Evolutionary conservation across 2,113 vertebrate genomes (phyloP), one percentile per base, ranked within the genome.

Genomic region (Scomber japonicus): DNA sequence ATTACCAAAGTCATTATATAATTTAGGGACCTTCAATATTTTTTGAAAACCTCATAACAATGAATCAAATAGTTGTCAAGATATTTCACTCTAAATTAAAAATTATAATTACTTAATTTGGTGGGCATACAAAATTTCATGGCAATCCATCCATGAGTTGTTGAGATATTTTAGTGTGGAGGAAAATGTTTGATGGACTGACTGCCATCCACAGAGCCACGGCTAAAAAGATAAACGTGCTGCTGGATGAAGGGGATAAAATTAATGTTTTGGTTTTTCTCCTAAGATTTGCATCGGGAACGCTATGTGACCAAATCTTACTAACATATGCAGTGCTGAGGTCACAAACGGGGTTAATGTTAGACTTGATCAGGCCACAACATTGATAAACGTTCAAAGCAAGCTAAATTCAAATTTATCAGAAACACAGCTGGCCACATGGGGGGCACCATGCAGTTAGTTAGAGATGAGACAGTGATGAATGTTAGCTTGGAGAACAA

Each of bases 361-460:
- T 66, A n/a, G 21, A 74, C 51, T 66, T 50, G 19, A 66, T 80
- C 24, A 57, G 44, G 62, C 35, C 63, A 70, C 67, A 64, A 55
- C 68, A 70, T 63, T 57, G 80, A 40, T 79, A 59, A 68, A 78
- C 27, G 31, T 19, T 63, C 57, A 83, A 56, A 81, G 85, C 83
- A 88, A 88, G 82, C 85, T 21, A 50, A 64, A 57, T 55, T 78
- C 60, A 72, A 49, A 75, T 66, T 68, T 12, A 53, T 82, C 49
- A 77, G 80, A 75, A 73, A 64, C 17, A 54, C 57, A 79, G 63
- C 78, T 45, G 49, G 50, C 68, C 61, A 62, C 54, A 62, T 11
- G 50, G 48, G 69, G 66, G 55, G 59, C 74, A 70, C 73, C 91
- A 91, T 92, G 91, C 89, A 71, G 82, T 91, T 88, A 91, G 82